Conservation (phyloP, 1,140 invertebrate genomes). For the Pseudomyrmex flavicornis region DNA sequence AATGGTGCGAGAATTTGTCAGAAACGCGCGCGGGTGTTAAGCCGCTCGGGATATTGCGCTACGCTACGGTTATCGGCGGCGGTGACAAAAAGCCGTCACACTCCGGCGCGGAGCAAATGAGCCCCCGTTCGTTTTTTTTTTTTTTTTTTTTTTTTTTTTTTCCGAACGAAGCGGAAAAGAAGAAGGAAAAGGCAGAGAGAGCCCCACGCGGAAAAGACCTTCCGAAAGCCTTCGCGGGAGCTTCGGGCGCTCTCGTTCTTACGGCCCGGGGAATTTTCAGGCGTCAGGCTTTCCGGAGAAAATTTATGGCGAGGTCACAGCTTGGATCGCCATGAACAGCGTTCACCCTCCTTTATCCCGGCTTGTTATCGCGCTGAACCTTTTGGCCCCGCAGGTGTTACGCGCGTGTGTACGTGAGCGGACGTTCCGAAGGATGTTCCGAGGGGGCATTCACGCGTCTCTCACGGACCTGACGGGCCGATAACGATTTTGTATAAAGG, state of each 20-base stretch:
- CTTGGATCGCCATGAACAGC: conserved; percentile 77
- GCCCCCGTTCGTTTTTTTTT: conserved; percentile 54
- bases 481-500: conserved; percentile 9
- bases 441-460: too few species aligned
- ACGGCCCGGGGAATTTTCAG: conserved; percentile 71
- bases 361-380: conserved; percentile 74
- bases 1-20: conserved; percentile 64
- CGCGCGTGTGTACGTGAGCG: conserved; percentile 55
- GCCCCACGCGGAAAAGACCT: not conserved
- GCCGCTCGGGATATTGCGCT: conserved; percentile 59
- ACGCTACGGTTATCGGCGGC: conserved; percentile 54
- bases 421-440: not conserved
- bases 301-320: conserved; percentile 76
- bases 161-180: not conserved
- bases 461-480: not conserved
- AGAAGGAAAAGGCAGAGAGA: conserved; percentile 14
- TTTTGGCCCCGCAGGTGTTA: conserved; percentile 70
- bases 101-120: conserved; percentile 62
- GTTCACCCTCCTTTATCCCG: conserved; percentile 72
- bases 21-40: conserved; percentile 46
- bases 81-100: conserved; percentile 66
- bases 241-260: conserved; percentile 66
- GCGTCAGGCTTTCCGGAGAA: conserved; percentile 66
- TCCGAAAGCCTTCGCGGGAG: too few species aligned
- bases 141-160: conserved; percentile 64